These are phyloP conservation scores for Chlorodrepanis virens DNA, from an alignment of 2,113 vertebrate genomes.

Conservation along the genomic window DNA sequence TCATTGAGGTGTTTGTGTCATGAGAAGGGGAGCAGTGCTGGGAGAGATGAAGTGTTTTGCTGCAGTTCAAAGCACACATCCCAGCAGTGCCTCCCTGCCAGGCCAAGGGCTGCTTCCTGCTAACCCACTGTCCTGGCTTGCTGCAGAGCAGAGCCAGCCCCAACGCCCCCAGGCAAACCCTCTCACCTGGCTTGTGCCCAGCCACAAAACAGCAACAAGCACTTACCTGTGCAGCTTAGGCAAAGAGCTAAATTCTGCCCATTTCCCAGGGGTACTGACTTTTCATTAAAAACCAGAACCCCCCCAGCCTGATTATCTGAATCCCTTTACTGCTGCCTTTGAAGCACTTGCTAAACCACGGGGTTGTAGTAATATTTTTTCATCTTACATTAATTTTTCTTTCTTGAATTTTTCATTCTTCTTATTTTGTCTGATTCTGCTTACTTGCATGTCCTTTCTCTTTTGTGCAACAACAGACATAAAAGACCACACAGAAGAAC, in stretches of 20 bases:
- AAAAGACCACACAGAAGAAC: neutral
- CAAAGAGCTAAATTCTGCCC: neutral
- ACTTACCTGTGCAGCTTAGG: neutral
- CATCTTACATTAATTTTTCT: neutral
- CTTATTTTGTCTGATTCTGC: neutral
- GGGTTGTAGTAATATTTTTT: neutral
- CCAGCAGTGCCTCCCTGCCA: neutral
- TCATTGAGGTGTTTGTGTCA: neutral
- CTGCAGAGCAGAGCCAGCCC: neutral
- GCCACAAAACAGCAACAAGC: neutral
- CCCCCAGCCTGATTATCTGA: neutral
- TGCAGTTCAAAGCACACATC: neutral
- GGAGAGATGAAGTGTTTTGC: neutral
- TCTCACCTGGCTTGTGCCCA: neutral
- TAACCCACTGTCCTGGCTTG: neutral
- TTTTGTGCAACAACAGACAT: neutral
- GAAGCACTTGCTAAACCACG: neutral
- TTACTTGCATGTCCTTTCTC: neutral
- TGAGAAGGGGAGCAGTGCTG: neutral
- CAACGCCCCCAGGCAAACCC: neutral
- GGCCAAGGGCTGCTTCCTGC: neutral
- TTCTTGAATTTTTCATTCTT: neutral
- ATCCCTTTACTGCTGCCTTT: neutral
- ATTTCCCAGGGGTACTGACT: neutral
- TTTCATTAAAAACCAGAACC: neutral